Conservation (phyloP, 2,113 vertebrate genomes). For the Paratilapia polleni region DNA sequence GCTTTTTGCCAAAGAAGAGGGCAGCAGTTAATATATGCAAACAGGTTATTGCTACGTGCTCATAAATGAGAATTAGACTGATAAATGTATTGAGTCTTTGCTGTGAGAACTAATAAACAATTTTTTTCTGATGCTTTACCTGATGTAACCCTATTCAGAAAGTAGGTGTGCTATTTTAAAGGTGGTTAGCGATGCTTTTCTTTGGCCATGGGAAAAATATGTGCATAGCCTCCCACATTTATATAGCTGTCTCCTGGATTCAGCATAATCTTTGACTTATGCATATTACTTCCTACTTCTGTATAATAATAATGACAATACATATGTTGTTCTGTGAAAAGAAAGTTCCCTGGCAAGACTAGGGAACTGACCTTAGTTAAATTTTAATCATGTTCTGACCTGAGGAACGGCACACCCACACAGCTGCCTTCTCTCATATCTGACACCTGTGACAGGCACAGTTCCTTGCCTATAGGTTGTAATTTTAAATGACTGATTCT, state of each 20-base stretch:
- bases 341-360: constrained; percentile 8
- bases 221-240: neutral
- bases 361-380: constrained; percentile 8
- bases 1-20: neutral
- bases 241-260: constrained; percentile 2
- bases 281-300: constrained; percentile 4
- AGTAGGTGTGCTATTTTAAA: neutral
- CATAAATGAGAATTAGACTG: neutral
- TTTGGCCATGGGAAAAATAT: neutral
- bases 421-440: constrained; percentile 23
- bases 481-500: constrained; percentile 18
- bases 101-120: neutral
- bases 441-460: constrained; percentile 26
- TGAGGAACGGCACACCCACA: constrained; percentile 26
- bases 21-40: neutral
- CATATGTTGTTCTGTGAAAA: constrained; percentile 11
- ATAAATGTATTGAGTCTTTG: neutral
- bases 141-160: neutral
- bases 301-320: constrained; percentile 32
- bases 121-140: neutral
- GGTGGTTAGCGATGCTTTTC: neutral
- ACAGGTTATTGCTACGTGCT: neutral
- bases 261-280: constrained; percentile 10
- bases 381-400: constrained; percentile 46
- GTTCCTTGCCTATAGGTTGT: constrained; percentile 3